A percentile compares a stretch with the other conserved stretches of the same genome.
Conservation (phyloP, 2,888 invertebrate species). For the Parnassius smintheus region DNA sequence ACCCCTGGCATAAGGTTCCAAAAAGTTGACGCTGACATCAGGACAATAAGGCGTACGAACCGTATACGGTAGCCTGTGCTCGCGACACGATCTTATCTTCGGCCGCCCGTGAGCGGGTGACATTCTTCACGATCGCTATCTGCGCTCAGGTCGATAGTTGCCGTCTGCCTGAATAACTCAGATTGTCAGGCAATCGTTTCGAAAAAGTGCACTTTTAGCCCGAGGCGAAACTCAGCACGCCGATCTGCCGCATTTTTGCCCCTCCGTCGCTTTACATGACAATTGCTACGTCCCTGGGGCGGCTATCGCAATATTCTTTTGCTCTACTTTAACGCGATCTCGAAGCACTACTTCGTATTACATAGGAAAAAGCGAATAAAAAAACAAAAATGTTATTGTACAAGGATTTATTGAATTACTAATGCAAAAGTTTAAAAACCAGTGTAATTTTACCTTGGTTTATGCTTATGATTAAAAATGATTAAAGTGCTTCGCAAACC, state of each 20-base stretch:
- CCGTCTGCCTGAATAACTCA: conserved; percentile 62
- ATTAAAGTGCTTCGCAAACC: not conserved
- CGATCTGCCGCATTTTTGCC: conserved; percentile 53
- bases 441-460: too few species aligned
- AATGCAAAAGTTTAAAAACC: too few species aligned
- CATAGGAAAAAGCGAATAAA: not conserved
- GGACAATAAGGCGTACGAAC: conserved; percentile 42
- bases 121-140: conserved; percentile 59
- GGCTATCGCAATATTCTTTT: conserved; percentile 51
- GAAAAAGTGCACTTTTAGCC: conserved; percentile 78
- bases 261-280: conserved; percentile 72
- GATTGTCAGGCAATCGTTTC: conserved; percentile 73
- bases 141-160: conserved; percentile 55
- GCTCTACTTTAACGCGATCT: conserved; percentile 44
- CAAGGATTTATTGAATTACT: too few species aligned
- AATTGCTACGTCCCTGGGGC: conserved; percentile 71
- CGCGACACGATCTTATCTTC: conserved; percentile 42
- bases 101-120: conserved; percentile 34
- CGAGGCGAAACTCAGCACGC: conserved; percentile 53
- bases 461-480: too few species aligned
- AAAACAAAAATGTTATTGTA: too few species aligned
- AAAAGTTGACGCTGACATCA: conserved; percentile 32
- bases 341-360: conserved; percentile 37
- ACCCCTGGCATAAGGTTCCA: conserved; percentile 29
- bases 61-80: conserved; percentile 23